Evolutionary conservation across 2,113 vertebrate genomes (phyloP), one percentile per base, ranked within the genome.

Genomic region (Alaudala cheleensis): DNA sequence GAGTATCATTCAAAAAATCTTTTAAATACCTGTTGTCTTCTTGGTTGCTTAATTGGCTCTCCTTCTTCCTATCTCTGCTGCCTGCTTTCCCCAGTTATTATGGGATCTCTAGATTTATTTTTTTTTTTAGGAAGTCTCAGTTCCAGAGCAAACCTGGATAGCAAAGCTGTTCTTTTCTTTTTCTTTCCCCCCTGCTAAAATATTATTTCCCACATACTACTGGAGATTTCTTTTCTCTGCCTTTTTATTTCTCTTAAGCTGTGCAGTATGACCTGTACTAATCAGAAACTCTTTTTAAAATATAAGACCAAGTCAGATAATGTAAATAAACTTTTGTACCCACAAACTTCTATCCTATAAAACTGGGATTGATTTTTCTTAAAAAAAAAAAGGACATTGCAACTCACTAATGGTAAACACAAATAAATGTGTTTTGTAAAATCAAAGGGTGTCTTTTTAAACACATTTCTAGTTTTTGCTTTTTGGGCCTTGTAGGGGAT

Each of bases 401-500:
- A 65, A 34, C 64, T 74, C 10, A 21, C 6, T 24, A 66, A 53
- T 14, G 21, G 49, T 97, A 97, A 97, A 97, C 93, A 97, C 78
- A 96, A 96, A 94, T 50, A 71, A 71, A 90, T 20, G 60, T 42
- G 39, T 88, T 90, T 76, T 78, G 54, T 71, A 56, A 73, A 93
- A 92, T 72, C 54, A 47, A 54, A 86, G 60, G 44, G 3, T 60
- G 40, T 81, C 44, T 86, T 94, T 95, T 74, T 15, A 81, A 93
- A 95, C 28, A 33, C 79, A 18, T 92, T 81, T 85, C 94, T 97
- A 53, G 96, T 69, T 98, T 98, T 97, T 96, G 94, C 95, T 97
- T 97, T 98, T 97, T 94, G 97, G 97, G 93, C 97, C 67, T 4
- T 92, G 97, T 97, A 98, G 98, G 97, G 98, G 98, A 98, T 98